These are phyloP conservation scores for Edolisoma coerulescens DNA, from an alignment of 2,113 vertebrate species.

Conservation along the genomic window DNA sequence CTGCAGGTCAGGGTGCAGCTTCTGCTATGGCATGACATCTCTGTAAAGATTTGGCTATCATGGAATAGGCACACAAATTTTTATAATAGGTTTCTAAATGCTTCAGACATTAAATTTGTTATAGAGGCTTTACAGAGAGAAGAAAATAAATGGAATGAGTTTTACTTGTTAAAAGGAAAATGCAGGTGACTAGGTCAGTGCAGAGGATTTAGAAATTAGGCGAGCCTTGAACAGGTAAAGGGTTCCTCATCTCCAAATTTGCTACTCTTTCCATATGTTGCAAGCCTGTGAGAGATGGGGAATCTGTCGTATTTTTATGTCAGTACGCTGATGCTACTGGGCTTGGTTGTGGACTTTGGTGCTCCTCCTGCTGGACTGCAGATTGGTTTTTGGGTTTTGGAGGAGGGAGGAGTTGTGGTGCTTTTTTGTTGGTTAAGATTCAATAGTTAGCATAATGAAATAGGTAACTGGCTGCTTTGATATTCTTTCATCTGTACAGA, in stretches of 20 bases:
- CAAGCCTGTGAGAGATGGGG: neutral
- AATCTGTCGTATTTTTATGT: neutral
- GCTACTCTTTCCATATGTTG: neutral
- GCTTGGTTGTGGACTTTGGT: neutral
- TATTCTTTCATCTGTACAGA: neutral
- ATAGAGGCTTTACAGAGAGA: neutral
- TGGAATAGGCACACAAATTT: neutral
- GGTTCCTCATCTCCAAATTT: neutral
- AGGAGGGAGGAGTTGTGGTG: neutral
- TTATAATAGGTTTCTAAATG: neutral
- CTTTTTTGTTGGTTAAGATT: neutral
- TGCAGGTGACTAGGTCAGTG: neutral
- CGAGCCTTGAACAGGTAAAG: neutral
- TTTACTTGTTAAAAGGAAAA: neutral
- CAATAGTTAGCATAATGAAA: neutral
- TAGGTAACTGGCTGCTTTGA: neutral
- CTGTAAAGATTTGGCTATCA: neutral
- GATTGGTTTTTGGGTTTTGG: neutral
- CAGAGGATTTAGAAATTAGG: neutral
- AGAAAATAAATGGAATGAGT: neutral
- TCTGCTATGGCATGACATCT: neutral
- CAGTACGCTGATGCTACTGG: neutral
- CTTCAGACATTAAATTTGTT: neutral
- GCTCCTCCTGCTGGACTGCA: neutral
- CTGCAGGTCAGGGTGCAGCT: neutral